These are phyloP conservation scores for Calliopum simillimum DNA, from an alignment of 2,888 invertebrate genomes.

Conservation along the genomic window DNA sequence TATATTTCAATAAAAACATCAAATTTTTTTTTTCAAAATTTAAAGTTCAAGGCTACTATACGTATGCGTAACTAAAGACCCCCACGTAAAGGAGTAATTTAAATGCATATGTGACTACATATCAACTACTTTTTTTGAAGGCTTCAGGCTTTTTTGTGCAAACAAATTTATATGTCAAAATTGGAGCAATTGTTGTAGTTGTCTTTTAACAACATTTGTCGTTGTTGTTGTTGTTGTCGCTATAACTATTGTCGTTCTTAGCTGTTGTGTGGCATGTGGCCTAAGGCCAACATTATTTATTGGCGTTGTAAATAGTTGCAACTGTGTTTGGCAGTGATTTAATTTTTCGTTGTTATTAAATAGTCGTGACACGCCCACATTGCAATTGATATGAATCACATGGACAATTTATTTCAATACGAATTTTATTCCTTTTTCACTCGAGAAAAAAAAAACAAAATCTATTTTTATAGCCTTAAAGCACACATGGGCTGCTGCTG, in stretches of 20 bases:
- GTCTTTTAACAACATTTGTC: no score
- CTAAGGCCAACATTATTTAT: conserved; percentile 26
- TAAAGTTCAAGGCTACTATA: conserved; percentile 5
- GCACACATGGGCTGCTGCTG: no score
- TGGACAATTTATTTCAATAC: neutral
- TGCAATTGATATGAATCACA: conserved; percentile 62
- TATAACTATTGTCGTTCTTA: conserved; percentile 5
- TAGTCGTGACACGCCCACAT: conserved; percentile 58
- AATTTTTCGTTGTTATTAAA: conserved; percentile 29
- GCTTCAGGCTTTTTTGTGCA: neutral
- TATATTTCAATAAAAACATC: no score
- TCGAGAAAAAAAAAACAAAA: neutral
- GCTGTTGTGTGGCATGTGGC: conserved; percentile 10
- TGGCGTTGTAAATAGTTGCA: conserved; percentile 22
- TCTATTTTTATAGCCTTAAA: no score
- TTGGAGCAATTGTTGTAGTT: conserved; percentile 2
- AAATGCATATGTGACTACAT: no score
- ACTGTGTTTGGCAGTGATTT: conserved; percentile 35
- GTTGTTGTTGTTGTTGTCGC: neutral
- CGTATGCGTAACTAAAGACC: neutral
- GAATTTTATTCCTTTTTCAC: no score
- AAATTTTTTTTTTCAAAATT: neutral
- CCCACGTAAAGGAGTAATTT: no score
- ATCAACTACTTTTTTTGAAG: no score
- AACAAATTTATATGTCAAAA: conserved; percentile 31